Percentiles rank a stretch among this genome's conserved stretches.
Evolutionary conservation across 2,113 vertebrate species (phyloP).

Genomic region (Pycnonotus jocosus): DNA sequence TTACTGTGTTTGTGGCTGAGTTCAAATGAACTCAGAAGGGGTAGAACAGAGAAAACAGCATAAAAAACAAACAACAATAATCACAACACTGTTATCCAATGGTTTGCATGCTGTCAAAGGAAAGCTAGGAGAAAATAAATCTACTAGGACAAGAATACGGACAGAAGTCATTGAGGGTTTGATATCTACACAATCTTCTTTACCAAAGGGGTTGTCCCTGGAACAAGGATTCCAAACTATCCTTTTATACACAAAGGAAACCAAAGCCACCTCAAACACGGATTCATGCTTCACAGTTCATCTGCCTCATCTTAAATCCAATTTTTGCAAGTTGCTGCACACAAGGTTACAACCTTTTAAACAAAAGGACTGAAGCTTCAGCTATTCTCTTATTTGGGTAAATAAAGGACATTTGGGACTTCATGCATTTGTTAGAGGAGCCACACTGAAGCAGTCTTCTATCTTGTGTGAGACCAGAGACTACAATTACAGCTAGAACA

Average conservation of each 20-base stretch:
- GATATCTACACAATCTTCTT: not conserved
- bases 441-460: not conserved
- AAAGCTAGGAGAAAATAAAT: not conserved
- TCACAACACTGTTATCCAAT: not conserved
- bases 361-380: not conserved
- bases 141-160: not conserved
- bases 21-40: not conserved
- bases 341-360: not conserved
- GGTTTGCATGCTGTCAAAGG: not conserved
- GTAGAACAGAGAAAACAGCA: rapidly evolving
- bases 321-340: not conserved
- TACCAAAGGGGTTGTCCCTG: not conserved
- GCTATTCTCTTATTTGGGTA: not conserved
- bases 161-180: not conserved
- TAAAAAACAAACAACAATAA: not conserved
- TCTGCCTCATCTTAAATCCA: not conserved
- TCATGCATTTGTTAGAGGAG: not conserved
- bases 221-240: not conserved
- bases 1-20: not conserved
- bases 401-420: not conserved
- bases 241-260: not conserved
- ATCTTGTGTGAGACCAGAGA: not conserved
- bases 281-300: not conserved
- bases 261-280: not conserved
- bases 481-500: not conserved